Conservation (phyloP, 2,888 invertebrate genomes). For the Barypeithes pellucidus region DNA sequence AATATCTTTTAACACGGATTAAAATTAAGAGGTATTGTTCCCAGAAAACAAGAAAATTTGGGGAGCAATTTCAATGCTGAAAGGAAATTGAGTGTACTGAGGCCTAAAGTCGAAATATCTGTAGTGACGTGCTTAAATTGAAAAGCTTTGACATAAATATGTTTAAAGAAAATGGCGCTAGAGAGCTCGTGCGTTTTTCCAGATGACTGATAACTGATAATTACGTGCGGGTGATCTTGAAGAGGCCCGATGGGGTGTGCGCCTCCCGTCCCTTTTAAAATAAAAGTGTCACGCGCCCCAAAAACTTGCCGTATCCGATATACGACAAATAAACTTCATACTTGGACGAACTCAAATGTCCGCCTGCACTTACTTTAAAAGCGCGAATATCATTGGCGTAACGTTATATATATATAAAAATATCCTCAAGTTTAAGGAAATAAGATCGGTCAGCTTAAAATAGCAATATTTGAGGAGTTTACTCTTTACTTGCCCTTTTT, state of each 20-base stretch:
- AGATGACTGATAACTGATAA: constrained; percentile 70
- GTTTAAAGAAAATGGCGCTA: constrained; percentile 69
- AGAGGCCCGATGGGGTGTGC: constrained; percentile 65
- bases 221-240: constrained; percentile 71
- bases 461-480: too few species aligned
- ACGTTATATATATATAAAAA: too few species aligned
- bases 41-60: constrained; percentile 6
- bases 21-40: constrained; percentile 43
- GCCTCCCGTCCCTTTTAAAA: constrained; percentile 64
- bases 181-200: constrained; percentile 69
- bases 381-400: constrained; percentile 53
- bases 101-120: constrained; percentile 63
- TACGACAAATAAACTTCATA: constrained; percentile 70
- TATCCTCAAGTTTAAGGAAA: too few species aligned
- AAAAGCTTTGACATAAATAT: constrained; percentile 70
- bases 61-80: constrained; percentile 23
- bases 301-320: constrained; percentile 64
- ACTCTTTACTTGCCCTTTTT: too few species aligned
- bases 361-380: constrained; percentile 68
- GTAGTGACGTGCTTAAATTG: constrained; percentile 67
- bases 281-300: constrained; percentile 70
- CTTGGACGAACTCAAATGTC: constrained; percentile 67
- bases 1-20: constrained; percentile 10
- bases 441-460: too few species aligned
- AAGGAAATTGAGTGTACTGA: constrained; percentile 62